Base-by-base conservation (phyloP, 2,797 vertebrate species). In the Rhynchonycteris naso region DNA sequence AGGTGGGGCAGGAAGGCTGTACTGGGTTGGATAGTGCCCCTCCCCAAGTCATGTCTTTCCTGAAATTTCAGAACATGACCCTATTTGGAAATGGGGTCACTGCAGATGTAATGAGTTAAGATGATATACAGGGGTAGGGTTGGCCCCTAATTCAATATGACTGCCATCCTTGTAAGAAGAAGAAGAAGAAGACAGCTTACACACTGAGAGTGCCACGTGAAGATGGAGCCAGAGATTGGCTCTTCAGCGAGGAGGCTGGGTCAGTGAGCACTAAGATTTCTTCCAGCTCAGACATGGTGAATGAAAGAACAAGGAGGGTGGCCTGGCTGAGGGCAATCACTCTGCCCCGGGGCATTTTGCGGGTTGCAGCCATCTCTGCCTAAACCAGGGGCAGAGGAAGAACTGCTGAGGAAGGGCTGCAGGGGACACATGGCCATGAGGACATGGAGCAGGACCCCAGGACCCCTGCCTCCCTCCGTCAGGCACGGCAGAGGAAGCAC, bases 401-500 rank as follows among this genome's bases (percentile, higher is more conserved):
- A n/a, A n/a, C n/a, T n/a, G 30, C 35, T 1, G 10, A 69, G 52
- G 35, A 54, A 76, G 69, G 56, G 50, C 79, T 66, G 10, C 54
- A 66, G 38, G 11, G 7, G 7, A 7, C 2, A 2, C 2, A 1
- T 38, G 68, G 18, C 74, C 5, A 0, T 16, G 68, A 58, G 68
- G 68, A 69, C 14, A 0, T 7, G 52, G 33, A 43, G 43, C 43
- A 68, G 33, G 43, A 43, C 43, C 43, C 43, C 30, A 4, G n/a
- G 54, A 59, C 16, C 14, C 3, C 96, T 95, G 91, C 95, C 97
- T 97, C 97, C 90, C 91, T 97, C 98, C 94, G 94, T n/a, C 95
- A 97, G 95, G 58, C 95, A 61, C 81, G 95, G 79, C 26, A 65
- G 87, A 95, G 43, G 15, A 71, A 93, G 92, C 79, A 85, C 19